Percentiles rank a stretch among this genome's conserved stretches.
phyloP scores from a whole-genome alignment of 2,888 invertebrate genomes.

The Xanthia togata region DNA sequence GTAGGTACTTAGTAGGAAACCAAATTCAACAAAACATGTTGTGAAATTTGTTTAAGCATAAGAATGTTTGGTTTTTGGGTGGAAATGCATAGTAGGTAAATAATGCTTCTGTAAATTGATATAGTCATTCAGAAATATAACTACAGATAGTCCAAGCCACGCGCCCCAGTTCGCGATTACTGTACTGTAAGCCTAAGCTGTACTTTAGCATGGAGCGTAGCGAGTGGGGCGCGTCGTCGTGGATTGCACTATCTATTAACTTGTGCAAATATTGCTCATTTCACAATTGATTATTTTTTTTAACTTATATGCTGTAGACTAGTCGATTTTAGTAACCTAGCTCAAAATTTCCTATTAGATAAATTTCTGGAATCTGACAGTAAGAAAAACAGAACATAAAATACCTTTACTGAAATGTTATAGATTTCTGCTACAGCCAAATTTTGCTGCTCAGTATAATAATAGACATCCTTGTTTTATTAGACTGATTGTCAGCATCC shows the following conservation, averaged over 20 bases:
- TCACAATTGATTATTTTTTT: neutral
- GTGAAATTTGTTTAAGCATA: neutral
- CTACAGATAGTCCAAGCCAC: too few species aligned
- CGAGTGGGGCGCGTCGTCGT: too few species aligned
- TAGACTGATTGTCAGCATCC: neutral
- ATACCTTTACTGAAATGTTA: neutral
- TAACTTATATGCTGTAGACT: neutral
- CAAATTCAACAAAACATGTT: neutral
- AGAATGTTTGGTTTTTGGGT: neutral
- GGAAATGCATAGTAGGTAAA: neutral
- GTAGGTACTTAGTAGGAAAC: neutral
- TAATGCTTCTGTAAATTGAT: neutral
- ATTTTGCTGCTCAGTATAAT: neutral
- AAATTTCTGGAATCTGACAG: too few species aligned
- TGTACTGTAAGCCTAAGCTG: too few species aligned
- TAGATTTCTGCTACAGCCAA: neutral
- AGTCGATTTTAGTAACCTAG: neutral
- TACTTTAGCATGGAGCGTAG: too few species aligned
- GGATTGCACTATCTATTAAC: too few species aligned
- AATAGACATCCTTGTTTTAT: neutral
- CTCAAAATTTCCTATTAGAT: neutral
- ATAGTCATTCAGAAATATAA: neutral
- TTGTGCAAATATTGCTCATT: neutral
- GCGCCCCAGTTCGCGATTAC: too few species aligned
- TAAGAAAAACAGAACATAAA: neutral